Base-by-base conservation (phyloP, 2,888 invertebrate genomes). In the Torymus tubicola region DNA sequence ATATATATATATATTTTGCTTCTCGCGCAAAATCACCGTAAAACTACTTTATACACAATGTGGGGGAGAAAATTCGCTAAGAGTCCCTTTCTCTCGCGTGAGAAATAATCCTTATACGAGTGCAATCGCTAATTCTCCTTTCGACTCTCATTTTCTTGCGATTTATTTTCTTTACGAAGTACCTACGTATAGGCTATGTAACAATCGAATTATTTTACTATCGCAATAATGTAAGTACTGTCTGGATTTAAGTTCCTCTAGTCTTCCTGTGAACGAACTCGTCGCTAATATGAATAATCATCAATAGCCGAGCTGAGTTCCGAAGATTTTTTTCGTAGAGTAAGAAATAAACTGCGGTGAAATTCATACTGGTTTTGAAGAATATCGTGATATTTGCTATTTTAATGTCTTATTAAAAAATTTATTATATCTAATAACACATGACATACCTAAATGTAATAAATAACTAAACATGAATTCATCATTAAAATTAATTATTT, bases 171-270 rank as follows among this genome's bases (percentile, higher is more conserved):
- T 42, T 42, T 42, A 42, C 8, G 16, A 72, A 42, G 5, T 76
- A 11, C 50, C 76, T 80, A 80, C 65, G 24, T 68, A 76, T 31
- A 57, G 67, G 80, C 71, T 80, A 77, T 68, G 21, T 63, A 72
- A 80, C 76, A 80, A 80, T 77, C 68, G 55, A 63, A 75, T 65
- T 67, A 63, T 53, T 73, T 76, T 57, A 52, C 50, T 75, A 55
- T 72, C 58, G 52, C 57, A 50, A 80, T 75, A 75, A 75, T 68
- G 60, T 80, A 80, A 80, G 80, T 80, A 80, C 80, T 71, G 53
- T 57, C 11, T 70, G 42, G 42, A 68, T 58, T 65, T 70, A 63
- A 50, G 13, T 58, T 8, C 64, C 42, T 70, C 13, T n/a, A 18
- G 21, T 58, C 42, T 42, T 21, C n/a, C 61, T 75, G 16, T 42